Evolutionary conservation across 1,140 invertebrate genomes (phyloP).

Genomic region (Spodoptera frugiperda): DNA sequence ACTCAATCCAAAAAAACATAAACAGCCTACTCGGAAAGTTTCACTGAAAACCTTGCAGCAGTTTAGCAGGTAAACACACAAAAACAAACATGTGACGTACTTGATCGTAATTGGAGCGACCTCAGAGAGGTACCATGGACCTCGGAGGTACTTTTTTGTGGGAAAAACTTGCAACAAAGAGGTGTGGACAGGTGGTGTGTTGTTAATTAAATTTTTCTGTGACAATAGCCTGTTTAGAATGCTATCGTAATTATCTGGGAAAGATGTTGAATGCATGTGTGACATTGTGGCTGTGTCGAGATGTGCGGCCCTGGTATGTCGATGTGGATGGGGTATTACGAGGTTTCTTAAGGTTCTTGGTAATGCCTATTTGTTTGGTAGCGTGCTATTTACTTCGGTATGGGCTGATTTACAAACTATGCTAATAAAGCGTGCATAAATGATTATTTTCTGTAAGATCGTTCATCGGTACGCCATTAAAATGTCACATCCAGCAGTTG

Average conservation of each 20-base stretch:
- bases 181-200: conserved; percentile 19
- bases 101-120: conserved; percentile 27
- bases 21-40: background rate
- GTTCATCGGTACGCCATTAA: too few relatives aligned
- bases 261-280: conserved; percentile 6
- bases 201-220: conserved; percentile 3
- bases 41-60: conserved; percentile 21
- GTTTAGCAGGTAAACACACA: conserved; percentile 1
- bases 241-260: conserved; percentile 28
- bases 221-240: conserved; percentile 19
- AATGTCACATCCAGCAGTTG: too few relatives aligned
- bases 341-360: too few relatives aligned
- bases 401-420: too few relatives aligned
- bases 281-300: background rate
- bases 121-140: conserved; percentile 7
- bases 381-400: too few relatives aligned
- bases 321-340: too few relatives aligned
- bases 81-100: conserved; percentile 27
- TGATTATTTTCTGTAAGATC: too few relatives aligned
- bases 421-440: too few relatives aligned
- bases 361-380: too few relatives aligned
- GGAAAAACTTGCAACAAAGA: conserved; percentile 4
- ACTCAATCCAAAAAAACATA: conserved; percentile 2
- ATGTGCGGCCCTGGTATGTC: background rate
- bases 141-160: conserved; percentile 11